Evolutionary conservation across 2,888 invertebrate species (phyloP).

Genomic region (Herminia tarsipennalis): DNA sequence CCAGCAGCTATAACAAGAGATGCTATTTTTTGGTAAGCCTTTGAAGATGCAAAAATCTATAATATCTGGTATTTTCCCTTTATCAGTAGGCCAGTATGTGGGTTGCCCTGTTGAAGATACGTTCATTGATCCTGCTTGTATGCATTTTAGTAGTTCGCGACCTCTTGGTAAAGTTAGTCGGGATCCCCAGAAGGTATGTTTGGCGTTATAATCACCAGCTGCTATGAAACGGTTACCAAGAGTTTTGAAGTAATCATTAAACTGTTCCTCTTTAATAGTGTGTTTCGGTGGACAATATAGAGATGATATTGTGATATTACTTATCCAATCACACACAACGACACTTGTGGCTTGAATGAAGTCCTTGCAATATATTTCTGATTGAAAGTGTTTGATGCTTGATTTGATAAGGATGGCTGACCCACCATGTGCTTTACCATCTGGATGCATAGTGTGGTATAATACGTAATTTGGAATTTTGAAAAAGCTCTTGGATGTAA

Average conservation of each 20-base stretch:
- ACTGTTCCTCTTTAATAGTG: not conserved
- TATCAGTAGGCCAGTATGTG: slow-evolving; percentile 20
- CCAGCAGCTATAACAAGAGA: slow-evolving; percentile 7
- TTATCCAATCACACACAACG: slow-evolving; percentile 6
- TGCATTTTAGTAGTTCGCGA: slow-evolving; percentile 7
- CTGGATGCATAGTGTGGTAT: slow-evolving; percentile 45
- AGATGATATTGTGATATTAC: slow-evolving; percentile 15
- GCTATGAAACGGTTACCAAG: not conserved
- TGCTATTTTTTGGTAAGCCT: slow-evolving; percentile 9
- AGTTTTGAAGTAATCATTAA: not conserved
- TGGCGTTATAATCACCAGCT: not conserved
- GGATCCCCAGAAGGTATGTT: not conserved
- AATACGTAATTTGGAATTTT: slow-evolving; percentile 34
- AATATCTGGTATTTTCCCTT: not conserved
- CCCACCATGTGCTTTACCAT: too few species aligned
- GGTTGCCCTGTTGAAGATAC: slow-evolving; percentile 16
- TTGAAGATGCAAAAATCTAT: slow-evolving; percentile 12
- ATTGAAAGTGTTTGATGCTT: slow-evolving; percentile 6
- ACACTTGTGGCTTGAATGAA: slow-evolving; percentile 28
- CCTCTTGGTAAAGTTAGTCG: not conserved
- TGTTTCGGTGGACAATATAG: slow-evolving; percentile 20
- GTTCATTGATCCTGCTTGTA: not conserved
- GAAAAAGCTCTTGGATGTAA: slow-evolving; percentile 21
- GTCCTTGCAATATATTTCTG: slow-evolving; percentile 9
- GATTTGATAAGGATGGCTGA: too few species aligned